Percentiles rank a stretch among this genome's conserved stretches.
phyloP scores from a whole-genome alignment of 2,888 invertebrate genomes.

The Dendrolimus houi region DNA sequence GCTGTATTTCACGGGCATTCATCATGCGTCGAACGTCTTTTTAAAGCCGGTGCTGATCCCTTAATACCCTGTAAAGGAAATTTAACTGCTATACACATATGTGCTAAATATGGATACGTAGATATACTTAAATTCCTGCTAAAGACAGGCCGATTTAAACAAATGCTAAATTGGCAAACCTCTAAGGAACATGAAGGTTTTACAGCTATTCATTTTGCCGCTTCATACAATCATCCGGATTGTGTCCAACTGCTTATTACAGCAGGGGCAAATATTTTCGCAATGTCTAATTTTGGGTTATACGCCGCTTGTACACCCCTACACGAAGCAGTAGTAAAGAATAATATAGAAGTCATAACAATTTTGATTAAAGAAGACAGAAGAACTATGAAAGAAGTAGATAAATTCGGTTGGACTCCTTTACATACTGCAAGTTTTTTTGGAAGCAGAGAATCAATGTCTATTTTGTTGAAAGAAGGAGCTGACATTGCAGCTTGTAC shows the following conservation, averaged over 20 bases:
- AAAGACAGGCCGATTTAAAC: background rate
- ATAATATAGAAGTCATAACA: background rate
- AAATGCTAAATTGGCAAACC: background rate
- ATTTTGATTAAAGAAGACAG: conserved; percentile 1
- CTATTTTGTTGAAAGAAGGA: background rate
- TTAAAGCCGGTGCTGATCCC: conserved; percentile 26
- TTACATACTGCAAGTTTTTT: conserved; percentile 39
- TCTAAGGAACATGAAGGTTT: background rate
- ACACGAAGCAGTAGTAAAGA: conserved; percentile 1
- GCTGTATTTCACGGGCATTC: conserved; percentile 24
- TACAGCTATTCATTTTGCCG: conserved; percentile 38
- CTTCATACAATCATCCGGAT: conserved; percentile 35
- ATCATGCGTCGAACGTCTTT: conserved; percentile 24
- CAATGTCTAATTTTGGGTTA: background rate
- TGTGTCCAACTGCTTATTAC: conserved; percentile 3
- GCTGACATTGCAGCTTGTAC: conserved; percentile 1
- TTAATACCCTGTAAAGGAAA: background rate
- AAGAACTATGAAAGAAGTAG: conserved; percentile 1
- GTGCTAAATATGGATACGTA: conserved; percentile 47
- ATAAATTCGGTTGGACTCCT: conserved; percentile 18
- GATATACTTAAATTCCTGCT: conserved; percentile 1
- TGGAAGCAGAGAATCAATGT: conserved; percentile 29
- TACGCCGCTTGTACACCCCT: background rate
- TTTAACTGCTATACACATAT: conserved; percentile 52
- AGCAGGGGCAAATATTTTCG: background rate